Evolutionary conservation across 1,140 invertebrate species (phyloP), one percentile per base, ranked within the genome.

Genomic region (Heliconius nattereri): DNA sequence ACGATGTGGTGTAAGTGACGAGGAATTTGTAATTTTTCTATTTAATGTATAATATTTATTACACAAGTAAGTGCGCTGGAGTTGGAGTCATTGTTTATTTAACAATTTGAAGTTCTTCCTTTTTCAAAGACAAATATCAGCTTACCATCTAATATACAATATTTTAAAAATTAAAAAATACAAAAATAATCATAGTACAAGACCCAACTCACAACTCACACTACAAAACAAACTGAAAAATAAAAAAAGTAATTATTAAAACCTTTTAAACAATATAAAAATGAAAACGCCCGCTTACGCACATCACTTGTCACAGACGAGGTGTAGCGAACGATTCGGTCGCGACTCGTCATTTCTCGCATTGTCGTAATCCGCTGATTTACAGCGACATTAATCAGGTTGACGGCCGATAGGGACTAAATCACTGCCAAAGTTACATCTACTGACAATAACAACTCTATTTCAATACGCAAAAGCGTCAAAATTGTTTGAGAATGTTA

Each of bases 361-460:
- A 94, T 94, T 94, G 92, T 93, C 91, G 92, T 94, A 94, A 93
- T 94, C 91, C 92, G 89, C 89, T 94, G 92, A 94, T 94, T 93
- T 94, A 94, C 91, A 90, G 90, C 90, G 86, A 90, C 92, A 94
- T 94, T 94, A 94, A 94, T 94, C 91, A 94, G 92, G 87, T 89
- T 90, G 91, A 92, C 92, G 91, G 91, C 89, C 91, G 91, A 94
- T 94, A 92, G 91, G 91, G 92, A 90, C 92, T 91, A 92, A 93
- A 92, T 92, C 90, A 92, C 89, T 87, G 84, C 85, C 89, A 87
- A 85, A 85, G 82, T 86, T 85, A 89, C 82, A 60, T 76, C 70
- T 88, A 82, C 87, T 32, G 49, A 76, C 84, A 83, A 81, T 80
- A 79, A 75, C 66, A 72, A 83, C 88, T 82, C 83, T 92, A 90